Conservation (phyloP, 2,113 vertebrate species). For the Pionites leucogaster region DNA sequence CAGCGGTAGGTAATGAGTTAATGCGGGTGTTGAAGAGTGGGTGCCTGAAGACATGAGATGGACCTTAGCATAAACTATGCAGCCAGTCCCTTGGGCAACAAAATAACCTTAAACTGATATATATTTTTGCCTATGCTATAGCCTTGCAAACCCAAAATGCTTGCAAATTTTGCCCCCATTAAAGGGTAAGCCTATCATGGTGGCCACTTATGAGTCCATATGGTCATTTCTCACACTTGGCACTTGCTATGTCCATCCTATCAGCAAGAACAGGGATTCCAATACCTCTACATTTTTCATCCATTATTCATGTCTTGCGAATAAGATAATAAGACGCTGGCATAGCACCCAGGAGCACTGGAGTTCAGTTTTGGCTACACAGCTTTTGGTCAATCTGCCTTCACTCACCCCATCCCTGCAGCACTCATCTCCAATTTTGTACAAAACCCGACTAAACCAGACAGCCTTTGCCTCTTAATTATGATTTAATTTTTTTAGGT, state of each 20-base stretch:
- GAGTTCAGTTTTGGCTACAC: not conserved
- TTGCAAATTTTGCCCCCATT: not conserved
- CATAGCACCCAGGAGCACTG: not conserved
- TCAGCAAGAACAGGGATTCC: not conserved
- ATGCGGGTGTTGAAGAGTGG: not conserved
- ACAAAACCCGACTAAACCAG: not conserved
- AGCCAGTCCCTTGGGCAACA: not conserved
- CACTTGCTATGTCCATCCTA: not conserved
- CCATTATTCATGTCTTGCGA: not conserved
- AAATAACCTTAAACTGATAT: not conserved
- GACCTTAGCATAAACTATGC: not conserved
- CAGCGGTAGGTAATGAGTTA: not conserved
- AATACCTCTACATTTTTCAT: not conserved
- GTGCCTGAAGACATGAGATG: not conserved
- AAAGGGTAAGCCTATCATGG: not conserved
- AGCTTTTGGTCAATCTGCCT: not conserved
- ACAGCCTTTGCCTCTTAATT: not conserved
- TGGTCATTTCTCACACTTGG: not conserved
- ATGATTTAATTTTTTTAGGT: not conserved
- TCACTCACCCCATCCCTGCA: not conserved
- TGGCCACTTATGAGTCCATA: rapidly evolving
- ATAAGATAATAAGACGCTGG: not conserved
- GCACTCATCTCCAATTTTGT: not conserved
- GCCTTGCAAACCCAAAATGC: not conserved
- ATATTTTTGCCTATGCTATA: not conserved